These are phyloP conservation scores for Boulengeromyrus knoepffleri DNA, from an alignment of 2,113 vertebrate genomes.

Conservation along the genomic window DNA sequence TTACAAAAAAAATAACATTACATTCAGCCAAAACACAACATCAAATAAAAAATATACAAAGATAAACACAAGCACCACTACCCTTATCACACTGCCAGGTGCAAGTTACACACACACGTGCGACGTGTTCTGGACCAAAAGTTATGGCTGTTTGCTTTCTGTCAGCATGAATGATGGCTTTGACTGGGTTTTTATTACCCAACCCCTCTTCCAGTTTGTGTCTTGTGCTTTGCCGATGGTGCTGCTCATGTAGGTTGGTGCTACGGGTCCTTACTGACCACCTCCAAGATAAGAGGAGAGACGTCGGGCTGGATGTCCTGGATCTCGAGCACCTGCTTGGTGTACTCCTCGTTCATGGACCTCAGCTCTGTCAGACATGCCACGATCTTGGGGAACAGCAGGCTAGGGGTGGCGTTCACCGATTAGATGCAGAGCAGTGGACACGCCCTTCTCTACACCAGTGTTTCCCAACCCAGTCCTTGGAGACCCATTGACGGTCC, in stretches of 20 bases:
- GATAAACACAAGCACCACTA: background rate
- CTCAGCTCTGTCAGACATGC: conserved; percentile 67
- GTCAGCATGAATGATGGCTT: background rate
- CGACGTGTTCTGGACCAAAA: background rate
- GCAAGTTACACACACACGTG: background rate
- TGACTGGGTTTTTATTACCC: background rate
- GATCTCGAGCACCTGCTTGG: conserved; percentile 56
- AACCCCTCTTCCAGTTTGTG: background rate
- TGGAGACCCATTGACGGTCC: background rate
- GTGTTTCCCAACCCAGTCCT: background rate
- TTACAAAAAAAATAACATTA: background rate
- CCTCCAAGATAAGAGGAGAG: conserved; percentile 62
- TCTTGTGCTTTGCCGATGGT: background rate
- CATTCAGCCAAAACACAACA: background rate
- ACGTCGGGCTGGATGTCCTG: conserved; percentile 61
- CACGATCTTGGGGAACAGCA: conserved; percentile 70
- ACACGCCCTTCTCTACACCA: background rate
- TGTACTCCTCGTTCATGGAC: conserved; percentile 62
- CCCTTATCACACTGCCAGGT: background rate
- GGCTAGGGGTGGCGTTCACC: conserved; percentile 38
- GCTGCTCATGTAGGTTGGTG: too few species aligned
- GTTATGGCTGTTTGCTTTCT: background rate
- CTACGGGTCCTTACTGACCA: conserved; percentile 52
- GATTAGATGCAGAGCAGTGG: background rate
- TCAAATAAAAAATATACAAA: background rate